Conservation (phyloP, 2,888 invertebrate genomes). For the Panopea generosa region DNA sequence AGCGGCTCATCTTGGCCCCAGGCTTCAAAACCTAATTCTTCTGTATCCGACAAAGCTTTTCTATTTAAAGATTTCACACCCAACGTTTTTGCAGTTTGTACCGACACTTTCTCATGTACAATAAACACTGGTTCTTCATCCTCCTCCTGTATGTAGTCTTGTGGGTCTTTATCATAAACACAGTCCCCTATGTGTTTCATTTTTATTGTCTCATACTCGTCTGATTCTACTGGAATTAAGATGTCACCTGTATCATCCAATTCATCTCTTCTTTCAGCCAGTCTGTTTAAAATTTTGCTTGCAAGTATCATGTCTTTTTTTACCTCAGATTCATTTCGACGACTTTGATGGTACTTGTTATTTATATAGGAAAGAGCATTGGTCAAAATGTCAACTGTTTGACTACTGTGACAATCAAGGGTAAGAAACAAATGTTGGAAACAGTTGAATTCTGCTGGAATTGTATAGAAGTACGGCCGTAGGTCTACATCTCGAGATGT, state of each 20-base stretch:
- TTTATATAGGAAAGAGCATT: constrained; percentile 36
- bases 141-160: constrained; percentile 41
- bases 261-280: constrained; percentile 21
- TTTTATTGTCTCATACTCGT: not conserved
- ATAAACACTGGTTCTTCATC: constrained; percentile 45
- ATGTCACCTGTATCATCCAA: constrained; percentile 20
- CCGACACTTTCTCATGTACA: constrained; percentile 70
- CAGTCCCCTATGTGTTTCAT: constrained; percentile 27
- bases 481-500: constrained; percentile 34
- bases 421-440: constrained; percentile 29
- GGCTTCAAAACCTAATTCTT: constrained; percentile 38
- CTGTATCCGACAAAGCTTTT: constrained; percentile 64
- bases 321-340: constrained; percentile 1
- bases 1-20: constrained; percentile 78
- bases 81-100: constrained; percentile 66
- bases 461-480: constrained; percentile 47
- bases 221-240: constrained; percentile 28
- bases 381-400: constrained; percentile 30
- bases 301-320: constrained; percentile 41
- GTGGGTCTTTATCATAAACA: constrained; percentile 45
- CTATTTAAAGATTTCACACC: constrained; percentile 74
- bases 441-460: constrained; percentile 47
- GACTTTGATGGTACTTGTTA: constrained; percentile 16
- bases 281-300: constrained; percentile 41
- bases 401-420: constrained; percentile 42